A percentile compares a stretch with the other conserved stretches of the same genome.
Conservation (phyloP, 1,140 invertebrate species). For the Leptinotarsa lineolata region DNA sequence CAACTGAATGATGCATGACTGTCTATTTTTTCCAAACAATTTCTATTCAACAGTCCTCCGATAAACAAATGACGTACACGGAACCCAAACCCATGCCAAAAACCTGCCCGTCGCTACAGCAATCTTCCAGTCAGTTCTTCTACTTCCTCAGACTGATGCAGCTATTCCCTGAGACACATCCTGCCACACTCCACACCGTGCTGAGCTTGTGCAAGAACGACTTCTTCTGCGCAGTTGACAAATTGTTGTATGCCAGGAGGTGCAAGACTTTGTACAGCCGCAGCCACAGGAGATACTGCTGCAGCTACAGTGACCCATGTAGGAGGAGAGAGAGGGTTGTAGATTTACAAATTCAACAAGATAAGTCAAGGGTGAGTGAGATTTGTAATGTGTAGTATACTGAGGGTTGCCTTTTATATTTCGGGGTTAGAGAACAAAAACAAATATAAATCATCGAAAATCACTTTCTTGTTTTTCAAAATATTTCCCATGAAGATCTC, state of each 20-base stretch:
- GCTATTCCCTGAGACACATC: conserved; percentile 52
- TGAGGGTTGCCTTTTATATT: too few species aligned
- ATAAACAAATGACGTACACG: conserved; percentile 12
- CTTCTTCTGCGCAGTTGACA: conserved; percentile 51
- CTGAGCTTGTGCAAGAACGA: conserved; percentile 48
- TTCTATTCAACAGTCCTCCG: neutral
- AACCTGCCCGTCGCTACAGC: conserved; percentile 27
- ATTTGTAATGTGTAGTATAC: too few species aligned
- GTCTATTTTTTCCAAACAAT: neutral
- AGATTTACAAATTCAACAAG: neutral
- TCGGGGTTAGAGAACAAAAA: too few species aligned
- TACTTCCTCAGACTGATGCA: conserved; percentile 54
- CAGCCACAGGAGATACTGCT: conserved; percentile 9
- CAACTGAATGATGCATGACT: neutral
- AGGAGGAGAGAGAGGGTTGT: neutral
- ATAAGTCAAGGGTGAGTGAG: neutral
- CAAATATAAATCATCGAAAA: too few species aligned
- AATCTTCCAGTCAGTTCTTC: conserved; percentile 49
- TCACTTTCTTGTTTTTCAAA: too few species aligned
- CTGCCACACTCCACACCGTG: conserved; percentile 51
- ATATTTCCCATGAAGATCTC: too few species aligned
- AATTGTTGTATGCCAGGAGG: conserved; percentile 49
- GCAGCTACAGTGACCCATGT: neutral
- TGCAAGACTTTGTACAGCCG: conserved; percentile 43
- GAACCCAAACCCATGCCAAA: conserved; percentile 9